A percentile compares a stretch with the other conserved stretches of the same genome.
Conservation (phyloP, 2,113 vertebrate genomes). For the Sorex fumeus region DNA sequence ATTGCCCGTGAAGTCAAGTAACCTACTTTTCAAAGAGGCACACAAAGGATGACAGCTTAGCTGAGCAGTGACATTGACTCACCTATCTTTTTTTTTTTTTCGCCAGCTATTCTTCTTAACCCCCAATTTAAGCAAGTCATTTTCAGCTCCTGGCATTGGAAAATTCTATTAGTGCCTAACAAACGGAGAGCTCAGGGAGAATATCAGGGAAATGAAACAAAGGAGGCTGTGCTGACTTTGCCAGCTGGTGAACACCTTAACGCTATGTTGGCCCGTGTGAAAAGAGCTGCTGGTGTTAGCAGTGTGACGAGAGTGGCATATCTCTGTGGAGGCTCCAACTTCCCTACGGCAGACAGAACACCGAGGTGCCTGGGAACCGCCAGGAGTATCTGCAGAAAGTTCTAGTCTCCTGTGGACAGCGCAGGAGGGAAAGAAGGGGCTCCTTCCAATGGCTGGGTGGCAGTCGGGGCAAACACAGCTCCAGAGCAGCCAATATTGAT, state of each 20-base stretch:
- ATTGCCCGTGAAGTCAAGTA: neutral
- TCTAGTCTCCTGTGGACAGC: constrained; percentile 11
- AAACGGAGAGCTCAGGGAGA: neutral
- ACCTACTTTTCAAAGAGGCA: constrained; percentile 19
- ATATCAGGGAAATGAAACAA: neutral
- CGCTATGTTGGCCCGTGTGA: neutral
- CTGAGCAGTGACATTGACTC: neutral
- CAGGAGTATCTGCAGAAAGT: constrained; percentile 26
- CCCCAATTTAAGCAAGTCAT: constrained; percentile 3
- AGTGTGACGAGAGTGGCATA: neutral
- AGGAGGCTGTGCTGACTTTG: neutral
- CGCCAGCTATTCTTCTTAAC: neutral
- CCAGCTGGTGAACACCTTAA: neutral
- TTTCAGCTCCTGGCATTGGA: constrained; percentile 3
- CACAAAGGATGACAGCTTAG: neutral
- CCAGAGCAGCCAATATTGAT: neutral
- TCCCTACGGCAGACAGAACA: constrained; percentile 2
- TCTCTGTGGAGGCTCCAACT: neutral
- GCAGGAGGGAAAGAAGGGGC: constrained; percentile 25
- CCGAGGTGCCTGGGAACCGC: neutral
- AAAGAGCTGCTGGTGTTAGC: neutral
- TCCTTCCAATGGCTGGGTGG: neutral
- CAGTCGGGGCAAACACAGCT: neutral
- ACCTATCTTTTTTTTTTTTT: neutral
- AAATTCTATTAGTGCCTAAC: constrained; percentile 2